Base-by-base conservation (phyloP, 2,113 vertebrate species). In the Spizaetus ornatus region DNA sequence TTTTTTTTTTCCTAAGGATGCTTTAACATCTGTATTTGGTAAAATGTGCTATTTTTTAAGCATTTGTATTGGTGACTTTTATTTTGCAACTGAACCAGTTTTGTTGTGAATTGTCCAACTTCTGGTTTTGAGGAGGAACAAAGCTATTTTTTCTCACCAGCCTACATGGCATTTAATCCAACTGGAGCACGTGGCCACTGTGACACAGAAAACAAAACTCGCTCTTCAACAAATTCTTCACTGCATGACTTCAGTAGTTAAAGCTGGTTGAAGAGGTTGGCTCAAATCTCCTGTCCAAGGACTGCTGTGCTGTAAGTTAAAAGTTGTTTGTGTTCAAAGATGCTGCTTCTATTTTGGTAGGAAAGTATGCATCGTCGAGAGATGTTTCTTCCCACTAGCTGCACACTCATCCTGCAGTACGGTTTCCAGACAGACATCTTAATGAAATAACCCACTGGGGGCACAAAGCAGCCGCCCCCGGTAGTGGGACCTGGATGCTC, bases 241-340 rank as follows among this genome's bases (percentile, higher is more conserved):
- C 53, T 48, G 31, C 13, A 15, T 69, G 63, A 53, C 38, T 82
- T 88, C 90, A 87, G 73, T 7, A 53, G 47, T 63, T 90, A 52
- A 84, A 90, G 83, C 63, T 85, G 69, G 11, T 78, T 63, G 63
- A 48, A 81, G 59, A 61, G 12, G 26, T 56, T 56, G 55, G 13
- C 42, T 77, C 4, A 0, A 25, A 0, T 47, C 66, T 66, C 45
- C 36, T 11, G 36, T 27, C 42, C 74, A 1, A 2, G 53, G 65
- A 62, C 50, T 69, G 52, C 40, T 1, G 0, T 77, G 77, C 62
- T 59, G 38, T 82, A 42, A 81, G 53, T 40, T 53, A 17, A 31
- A 67, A 65, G 26, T 59, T 80, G 72, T 59, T 84, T 63, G 17
- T 82, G 48, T 84, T 92, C 59, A 63, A 63, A 86, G 62, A 40